A percentile compares a stretch with the other conserved stretches of the same genome.
phyloP scores from a whole-genome alignment of 2,113 vertebrate genomes.

The Lasiurus borealis region DNA sequence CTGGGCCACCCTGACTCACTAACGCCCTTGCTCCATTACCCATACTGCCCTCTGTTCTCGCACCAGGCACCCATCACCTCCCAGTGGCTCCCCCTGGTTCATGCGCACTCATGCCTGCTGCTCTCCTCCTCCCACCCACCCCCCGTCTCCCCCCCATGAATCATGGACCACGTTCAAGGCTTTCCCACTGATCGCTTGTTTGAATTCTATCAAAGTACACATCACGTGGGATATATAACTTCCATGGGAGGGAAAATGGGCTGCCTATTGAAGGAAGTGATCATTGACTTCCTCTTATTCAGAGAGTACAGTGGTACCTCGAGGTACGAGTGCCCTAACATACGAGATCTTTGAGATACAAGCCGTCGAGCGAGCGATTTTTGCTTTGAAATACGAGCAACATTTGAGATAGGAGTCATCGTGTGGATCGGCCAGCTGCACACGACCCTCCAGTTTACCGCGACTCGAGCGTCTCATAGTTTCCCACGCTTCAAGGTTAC shows the following conservation, averaged over 20 bases:
- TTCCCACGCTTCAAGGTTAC: no score
- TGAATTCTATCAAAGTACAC: not conserved
- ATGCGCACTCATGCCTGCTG: fast-evolving
- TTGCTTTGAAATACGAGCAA: no score
- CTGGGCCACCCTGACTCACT: no score
- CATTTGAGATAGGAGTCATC: no score
- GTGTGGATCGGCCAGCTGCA: no score
- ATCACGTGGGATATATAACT: not conserved
- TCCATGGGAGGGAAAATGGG: not conserved
- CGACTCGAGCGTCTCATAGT: no score
- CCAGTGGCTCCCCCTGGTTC: not conserved
- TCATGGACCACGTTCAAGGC: not conserved
- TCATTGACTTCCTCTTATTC: not conserved
- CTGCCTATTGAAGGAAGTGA: not conserved
- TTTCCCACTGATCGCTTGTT: not conserved
- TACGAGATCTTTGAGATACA: no score
- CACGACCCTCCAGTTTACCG: no score
- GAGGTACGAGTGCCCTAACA: no score
- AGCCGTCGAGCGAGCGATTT: no score
- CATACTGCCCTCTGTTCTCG: not conserved
- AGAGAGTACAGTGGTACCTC: not conserved
- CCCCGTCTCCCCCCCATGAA: not conserved
- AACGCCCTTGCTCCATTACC: fast-evolving
- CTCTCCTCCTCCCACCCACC: no score
- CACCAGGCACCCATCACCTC: not conserved